phyloP scores from a whole-genome alignment of 2,113 vertebrate species.

The Oreamnos americanus region DNA sequence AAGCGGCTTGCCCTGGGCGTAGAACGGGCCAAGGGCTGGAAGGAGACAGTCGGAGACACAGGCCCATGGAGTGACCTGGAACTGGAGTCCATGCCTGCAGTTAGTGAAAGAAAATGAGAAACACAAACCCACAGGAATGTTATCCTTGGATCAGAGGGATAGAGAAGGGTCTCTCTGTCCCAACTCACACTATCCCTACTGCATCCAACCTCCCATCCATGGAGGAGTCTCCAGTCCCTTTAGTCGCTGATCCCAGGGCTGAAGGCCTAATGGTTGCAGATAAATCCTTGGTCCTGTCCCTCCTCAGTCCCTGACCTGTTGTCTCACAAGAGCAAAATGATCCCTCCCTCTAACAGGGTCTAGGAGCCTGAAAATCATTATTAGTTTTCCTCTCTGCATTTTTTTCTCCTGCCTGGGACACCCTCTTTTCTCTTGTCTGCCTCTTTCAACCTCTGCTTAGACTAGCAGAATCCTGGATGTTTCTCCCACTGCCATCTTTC shows the following conservation, averaged over 20 bases:
- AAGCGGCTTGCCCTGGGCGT: constrained; percentile 37
- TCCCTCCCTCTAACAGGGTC: neutral
- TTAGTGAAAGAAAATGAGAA: constrained; percentile 20
- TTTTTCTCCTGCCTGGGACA: neutral
- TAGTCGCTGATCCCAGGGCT: neutral
- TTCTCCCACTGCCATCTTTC: neutral
- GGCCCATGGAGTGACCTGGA: constrained; percentile 8
- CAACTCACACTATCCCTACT: neutral
- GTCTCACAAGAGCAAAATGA: neutral
- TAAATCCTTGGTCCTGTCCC: neutral
- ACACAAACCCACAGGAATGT: neutral
- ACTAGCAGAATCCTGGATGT: neutral
- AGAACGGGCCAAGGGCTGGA: constrained; percentile 59
- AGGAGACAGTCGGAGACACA: constrained; percentile 68
- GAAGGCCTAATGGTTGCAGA: neutral
- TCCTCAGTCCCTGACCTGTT: neutral
- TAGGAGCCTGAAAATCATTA: neutral
- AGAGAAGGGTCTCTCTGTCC: neutral
- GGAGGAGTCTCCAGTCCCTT: neutral
- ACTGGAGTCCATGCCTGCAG: constrained; percentile 12
- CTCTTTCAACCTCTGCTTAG: neutral
- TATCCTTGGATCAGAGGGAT: neutral
- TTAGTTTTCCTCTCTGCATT: neutral
- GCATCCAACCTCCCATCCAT: neutral
- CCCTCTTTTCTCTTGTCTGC: neutral